These are phyloP conservation scores for Plecotus auritus DNA, from an alignment of 2,113 vertebrate species.

Conservation along the genomic window DNA sequence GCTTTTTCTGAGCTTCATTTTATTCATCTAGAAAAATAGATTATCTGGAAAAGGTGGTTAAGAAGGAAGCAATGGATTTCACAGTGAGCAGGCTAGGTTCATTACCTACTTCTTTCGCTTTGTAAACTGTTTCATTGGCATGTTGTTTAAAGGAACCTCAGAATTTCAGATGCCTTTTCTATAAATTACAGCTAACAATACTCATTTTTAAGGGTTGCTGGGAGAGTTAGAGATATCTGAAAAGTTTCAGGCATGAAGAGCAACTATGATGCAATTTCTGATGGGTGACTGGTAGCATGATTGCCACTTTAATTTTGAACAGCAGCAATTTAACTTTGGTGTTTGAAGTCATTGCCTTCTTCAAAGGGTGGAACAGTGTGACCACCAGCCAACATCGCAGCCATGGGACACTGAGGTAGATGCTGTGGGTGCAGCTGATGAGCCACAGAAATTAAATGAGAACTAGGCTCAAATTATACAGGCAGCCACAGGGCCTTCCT, in stretches of 20 bases:
- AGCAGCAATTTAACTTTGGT: not conserved
- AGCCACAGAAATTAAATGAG: not conserved
- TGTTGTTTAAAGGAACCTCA: not conserved
- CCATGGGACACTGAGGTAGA: not conserved
- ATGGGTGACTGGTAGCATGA: not conserved
- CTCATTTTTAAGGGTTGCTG: not conserved
- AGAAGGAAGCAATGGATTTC: not conserved
- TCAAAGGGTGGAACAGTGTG: not conserved
- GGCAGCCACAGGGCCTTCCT: not conserved
- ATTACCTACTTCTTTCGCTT: not conserved
- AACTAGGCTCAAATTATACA: not conserved
- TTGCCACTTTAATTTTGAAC: not conserved
- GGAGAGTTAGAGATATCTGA: not conserved
- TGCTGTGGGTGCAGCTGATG: not conserved
- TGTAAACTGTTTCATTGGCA: not conserved
- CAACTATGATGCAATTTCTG: not conserved
- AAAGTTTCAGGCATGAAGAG: not conserved
- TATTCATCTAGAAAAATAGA: not conserved
- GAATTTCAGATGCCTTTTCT: not conserved
- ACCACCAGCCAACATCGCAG: rapidly evolving
- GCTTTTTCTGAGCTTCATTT: not conserved
- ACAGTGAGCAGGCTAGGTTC: not conserved
- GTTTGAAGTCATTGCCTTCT: not conserved
- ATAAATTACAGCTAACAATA: not conserved
- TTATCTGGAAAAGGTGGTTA: not conserved